Evolutionary conservation across 92 coral and sea anemone species (phyloP).

Genomic region (Isaurus tuberculatus): DNA sequence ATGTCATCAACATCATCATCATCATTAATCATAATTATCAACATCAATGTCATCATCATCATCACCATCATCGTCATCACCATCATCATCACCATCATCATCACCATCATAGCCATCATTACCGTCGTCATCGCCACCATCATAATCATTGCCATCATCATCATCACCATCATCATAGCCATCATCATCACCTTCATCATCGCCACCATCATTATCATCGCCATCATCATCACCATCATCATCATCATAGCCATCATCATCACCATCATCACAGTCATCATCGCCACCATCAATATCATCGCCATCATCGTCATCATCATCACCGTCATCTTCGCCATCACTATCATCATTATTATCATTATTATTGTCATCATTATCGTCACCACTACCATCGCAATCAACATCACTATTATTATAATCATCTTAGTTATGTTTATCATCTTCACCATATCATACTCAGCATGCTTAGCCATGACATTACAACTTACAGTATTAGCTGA

Average conservation of each 20-base stretch:
- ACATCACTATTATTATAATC: not conserved
- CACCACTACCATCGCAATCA: not conserved
- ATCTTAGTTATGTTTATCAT: not conserved
- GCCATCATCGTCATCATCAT: not conserved
- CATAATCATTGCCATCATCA: not conserved
- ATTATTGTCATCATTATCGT: not conserved
- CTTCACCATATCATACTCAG: not conserved
- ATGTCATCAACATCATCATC: not conserved
- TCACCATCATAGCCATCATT: not conserved
- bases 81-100: not conserved
- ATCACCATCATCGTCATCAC: not conserved
- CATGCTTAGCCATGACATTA: not conserved
- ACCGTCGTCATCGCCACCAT: not conserved
- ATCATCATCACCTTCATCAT: not conserved
- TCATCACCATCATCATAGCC: not conserved
- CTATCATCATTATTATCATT: not conserved
- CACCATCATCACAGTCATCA: not conserved
- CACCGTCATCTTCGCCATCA: not conserved
- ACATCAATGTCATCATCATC: not conserved
- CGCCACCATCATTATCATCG: not conserved
- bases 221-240: not conserved
- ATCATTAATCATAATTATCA: not conserved
- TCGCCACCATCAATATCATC: not conserved
- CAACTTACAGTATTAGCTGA: slow-evolving; percentile 82
- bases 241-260: not conserved